A percentile compares a stretch with the other conserved stretches of the same genome.
Evolutionary conservation across 2,888 invertebrate species (phyloP).

Genomic region (Hipparchia sbordonii): DNA sequence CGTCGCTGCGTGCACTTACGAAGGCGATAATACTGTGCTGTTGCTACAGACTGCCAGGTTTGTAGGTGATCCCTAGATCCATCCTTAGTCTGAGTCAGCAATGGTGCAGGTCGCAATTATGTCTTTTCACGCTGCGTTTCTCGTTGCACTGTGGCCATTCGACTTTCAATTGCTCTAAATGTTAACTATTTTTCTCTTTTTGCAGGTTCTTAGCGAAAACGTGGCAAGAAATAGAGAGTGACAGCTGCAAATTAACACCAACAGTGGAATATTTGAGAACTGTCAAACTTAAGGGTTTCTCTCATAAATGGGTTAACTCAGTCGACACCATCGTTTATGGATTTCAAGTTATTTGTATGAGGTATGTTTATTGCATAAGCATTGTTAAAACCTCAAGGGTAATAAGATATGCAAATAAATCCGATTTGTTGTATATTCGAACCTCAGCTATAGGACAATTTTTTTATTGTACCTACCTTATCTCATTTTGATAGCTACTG

Average conservation of each 20-base stretch:
- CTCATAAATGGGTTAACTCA: constrained; percentile 67
- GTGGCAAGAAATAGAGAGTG: constrained; percentile 83
- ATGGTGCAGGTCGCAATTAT: too few species aligned
- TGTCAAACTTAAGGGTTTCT: constrained; percentile 47
- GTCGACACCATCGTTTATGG: constrained; percentile 81
- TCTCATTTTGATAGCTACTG: too few species aligned
- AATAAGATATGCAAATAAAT: not conserved
- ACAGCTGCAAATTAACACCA: constrained; percentile 83
- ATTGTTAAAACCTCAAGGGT: not conserved
- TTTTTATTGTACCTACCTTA: too few species aligned
- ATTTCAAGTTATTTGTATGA: constrained; percentile 84
- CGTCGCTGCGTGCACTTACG: constrained; percentile 96
- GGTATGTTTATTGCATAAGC: constrained; percentile 65
- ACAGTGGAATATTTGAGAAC: constrained; percentile 87
- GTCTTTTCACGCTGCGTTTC: too few species aligned
- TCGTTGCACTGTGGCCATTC: too few species aligned
- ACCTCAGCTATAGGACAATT: too few species aligned
- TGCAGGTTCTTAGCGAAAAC: constrained; percentile 89
- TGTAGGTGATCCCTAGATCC: not conserved
- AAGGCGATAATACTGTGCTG: constrained; percentile 98
- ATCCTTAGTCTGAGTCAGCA: too few species aligned
- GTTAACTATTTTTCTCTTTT: not conserved
- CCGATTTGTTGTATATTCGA: too few species aligned
- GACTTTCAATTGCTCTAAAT: not conserved
- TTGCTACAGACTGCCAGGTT: constrained; percentile 93